Evolutionary conservation across 2,888 invertebrate genomes (phyloP).

Genomic region (Rhamphomyia laevipes): DNA sequence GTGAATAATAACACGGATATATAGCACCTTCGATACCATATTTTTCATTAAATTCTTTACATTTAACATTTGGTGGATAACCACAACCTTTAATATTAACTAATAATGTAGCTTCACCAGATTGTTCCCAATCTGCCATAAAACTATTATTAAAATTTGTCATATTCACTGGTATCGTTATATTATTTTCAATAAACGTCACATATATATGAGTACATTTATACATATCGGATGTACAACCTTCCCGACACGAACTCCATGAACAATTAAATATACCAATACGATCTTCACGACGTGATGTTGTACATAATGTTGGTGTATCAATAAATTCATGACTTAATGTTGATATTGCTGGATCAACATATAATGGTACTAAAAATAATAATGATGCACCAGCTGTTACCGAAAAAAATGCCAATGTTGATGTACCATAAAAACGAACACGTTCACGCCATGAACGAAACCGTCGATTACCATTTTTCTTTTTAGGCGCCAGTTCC

Average conservation of each 20-base stretch:
- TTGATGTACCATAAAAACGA: slow-evolving; percentile 58
- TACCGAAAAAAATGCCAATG: slow-evolving; percentile 57
- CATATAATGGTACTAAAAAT: slow-evolving; percentile 62
- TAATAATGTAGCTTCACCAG: slow-evolving; percentile 47
- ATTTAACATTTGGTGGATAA: slow-evolving; percentile 78
- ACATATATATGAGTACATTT: slow-evolving; percentile 55
- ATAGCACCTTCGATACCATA: slow-evolving; percentile 62
- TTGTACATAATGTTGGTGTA: slow-evolving; percentile 71
- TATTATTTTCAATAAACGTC: slow-evolving; percentile 38
- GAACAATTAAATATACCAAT: slow-evolving; percentile 80
- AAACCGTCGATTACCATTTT: slow-evolving; percentile 42
- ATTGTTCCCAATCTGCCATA: slow-evolving; percentile 35
- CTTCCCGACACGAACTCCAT: slow-evolving; percentile 84
- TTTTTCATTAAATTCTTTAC: slow-evolving; percentile 60
- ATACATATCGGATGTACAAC: slow-evolving; percentile 72
- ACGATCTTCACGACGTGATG: slow-evolving; percentile 69
- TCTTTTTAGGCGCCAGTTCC: slow-evolving; percentile 44
- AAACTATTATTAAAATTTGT: slow-evolving; percentile 32
- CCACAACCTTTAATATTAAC: slow-evolving; percentile 88
- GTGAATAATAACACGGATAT: slow-evolving; percentile 80
- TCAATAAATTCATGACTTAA: slow-evolving; percentile 78
- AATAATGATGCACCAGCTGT: slow-evolving; percentile 59
- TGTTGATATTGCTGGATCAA: slow-evolving; percentile 80
- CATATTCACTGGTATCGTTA: slow-evolving; percentile 36
- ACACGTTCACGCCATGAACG: slow-evolving; percentile 52